Percentiles rank a stretch among this genome's conserved stretches.
Evolutionary conservation across 2,113 vertebrate genomes (phyloP).

Genomic region (Mobula hypostoma): DNA sequence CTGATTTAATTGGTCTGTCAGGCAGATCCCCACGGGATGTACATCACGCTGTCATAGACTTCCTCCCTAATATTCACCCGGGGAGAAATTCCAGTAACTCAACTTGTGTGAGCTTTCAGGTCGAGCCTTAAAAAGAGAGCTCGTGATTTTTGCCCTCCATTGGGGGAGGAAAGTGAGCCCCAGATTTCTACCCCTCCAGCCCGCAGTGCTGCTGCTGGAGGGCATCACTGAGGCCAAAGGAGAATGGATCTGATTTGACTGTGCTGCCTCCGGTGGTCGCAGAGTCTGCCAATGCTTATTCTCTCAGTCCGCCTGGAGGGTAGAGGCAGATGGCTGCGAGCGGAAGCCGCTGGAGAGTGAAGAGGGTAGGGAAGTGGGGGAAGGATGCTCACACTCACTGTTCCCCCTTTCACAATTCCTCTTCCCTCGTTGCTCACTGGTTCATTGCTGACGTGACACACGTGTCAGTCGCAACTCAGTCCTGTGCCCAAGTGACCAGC

Average conservation of each 20-base stretch:
- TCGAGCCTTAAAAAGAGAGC: neutral
- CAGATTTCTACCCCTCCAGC: neutral
- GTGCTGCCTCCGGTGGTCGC: neutral
- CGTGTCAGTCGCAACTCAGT: neutral
- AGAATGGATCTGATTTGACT: neutral
- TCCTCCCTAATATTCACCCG: neutral
- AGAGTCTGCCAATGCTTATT: neutral
- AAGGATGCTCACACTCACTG: neutral
- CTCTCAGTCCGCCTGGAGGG: neutral
- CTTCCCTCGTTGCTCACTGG: neutral
- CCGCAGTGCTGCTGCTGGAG: neutral
- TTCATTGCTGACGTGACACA: neutral
- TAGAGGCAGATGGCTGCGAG: neutral
- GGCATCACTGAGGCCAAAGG: too few species aligned
- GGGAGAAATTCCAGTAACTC: neutral
- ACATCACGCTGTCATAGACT: neutral
- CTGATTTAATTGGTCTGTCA: neutral
- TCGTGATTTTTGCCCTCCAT: neutral
- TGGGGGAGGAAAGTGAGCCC: neutral
- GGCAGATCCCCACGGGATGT: neutral
- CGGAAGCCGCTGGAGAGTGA: neutral
- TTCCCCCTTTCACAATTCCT: neutral
- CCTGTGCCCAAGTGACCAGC: neutral
- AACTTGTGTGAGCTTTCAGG: neutral
- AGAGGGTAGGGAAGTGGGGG: neutral